Conservation (phyloP, 2,888 invertebrate species). For the Stramonita haemastoma region DNA sequence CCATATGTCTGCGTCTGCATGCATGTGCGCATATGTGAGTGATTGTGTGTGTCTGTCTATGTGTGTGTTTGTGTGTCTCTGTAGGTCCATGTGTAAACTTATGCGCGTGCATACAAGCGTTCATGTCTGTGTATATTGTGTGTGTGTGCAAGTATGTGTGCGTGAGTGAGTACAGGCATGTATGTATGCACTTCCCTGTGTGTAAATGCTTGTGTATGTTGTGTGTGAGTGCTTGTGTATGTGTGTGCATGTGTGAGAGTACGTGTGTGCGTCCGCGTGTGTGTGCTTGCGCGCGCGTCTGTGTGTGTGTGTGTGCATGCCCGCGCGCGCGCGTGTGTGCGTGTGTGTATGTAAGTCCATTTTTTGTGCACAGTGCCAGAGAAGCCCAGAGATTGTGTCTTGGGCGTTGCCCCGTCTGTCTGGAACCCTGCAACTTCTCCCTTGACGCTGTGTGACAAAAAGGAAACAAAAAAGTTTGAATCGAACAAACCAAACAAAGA, state of each 20-base stretch:
- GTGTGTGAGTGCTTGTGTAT: background rate
- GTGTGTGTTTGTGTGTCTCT: background rate
- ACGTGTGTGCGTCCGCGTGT: background rate
- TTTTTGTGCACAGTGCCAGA: background rate
- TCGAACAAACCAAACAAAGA: background rate
- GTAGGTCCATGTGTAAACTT: background rate
- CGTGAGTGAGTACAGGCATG: background rate
- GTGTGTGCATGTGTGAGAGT: background rate
- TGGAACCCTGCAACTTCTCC: background rate
- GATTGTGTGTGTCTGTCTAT: background rate
- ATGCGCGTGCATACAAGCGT: background rate
- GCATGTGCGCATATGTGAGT: slow-evolving; percentile 12
- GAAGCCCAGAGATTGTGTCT: background rate
- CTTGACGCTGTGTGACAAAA: background rate
- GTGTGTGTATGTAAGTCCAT: background rate
- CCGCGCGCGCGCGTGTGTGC: background rate
- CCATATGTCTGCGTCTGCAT: too few species aligned
- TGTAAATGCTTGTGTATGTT: too few species aligned
- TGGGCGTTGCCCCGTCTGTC: background rate
- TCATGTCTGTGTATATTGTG: background rate
- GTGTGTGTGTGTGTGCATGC: background rate
- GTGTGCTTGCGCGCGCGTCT: background rate
- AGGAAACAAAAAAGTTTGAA: background rate
- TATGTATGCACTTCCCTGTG: background rate
- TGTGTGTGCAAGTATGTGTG: background rate